Base-by-base conservation (phyloP, 2,113 vertebrate genomes). In the Halcyon senegalensis region DNA sequence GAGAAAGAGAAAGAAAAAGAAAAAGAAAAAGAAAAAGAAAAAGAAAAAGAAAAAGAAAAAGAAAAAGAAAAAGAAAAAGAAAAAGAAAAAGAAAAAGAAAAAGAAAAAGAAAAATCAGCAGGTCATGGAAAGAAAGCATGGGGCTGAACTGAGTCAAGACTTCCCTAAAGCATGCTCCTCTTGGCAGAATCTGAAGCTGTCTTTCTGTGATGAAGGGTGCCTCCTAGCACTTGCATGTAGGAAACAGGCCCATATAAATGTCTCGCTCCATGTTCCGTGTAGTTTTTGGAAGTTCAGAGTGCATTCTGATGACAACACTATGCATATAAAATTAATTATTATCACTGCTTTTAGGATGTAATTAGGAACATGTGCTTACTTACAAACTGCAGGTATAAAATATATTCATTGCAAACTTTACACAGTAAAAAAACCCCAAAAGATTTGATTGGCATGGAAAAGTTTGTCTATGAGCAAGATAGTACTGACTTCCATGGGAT, bases 401-500 rank as follows among this genome's bases (percentile, higher is more conserved):
- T 74, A 5, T 56, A 53, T 90, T 93, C 50, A 68, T 74, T 20
- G 27, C 28, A 94, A 95, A 80, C 7, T 76, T 93, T 79, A 55
- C 39, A 78, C 23, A 59, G 41, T 75, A 8, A 50, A 93, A 76
- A 56, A 13, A 74, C 33, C 25, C 31, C 44, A 7, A 46, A 46
- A 46, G 10, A 27, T 75, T 59, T 48, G 60, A 85, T 69, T 91
- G 33, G 16, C 74, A 93, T 19, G 89, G 68, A 97, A 96, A 96
- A 89, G 88, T 87, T 93, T 19, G 6, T 93, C 78, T 97, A 95
- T 91, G 95, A 95, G 56, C 72, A 94, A 76, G 43, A 87, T 74
- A 94, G 37, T 62, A 64, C 72, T 95, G 68, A 92, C 59, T 96
- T 97, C 89, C 78, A 84, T 63, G 87, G 72, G 90, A 96, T 98